These are phyloP conservation scores for Glaucomys volans DNA, from an alignment of 2,113 vertebrate species.

Conservation along the genomic window DNA sequence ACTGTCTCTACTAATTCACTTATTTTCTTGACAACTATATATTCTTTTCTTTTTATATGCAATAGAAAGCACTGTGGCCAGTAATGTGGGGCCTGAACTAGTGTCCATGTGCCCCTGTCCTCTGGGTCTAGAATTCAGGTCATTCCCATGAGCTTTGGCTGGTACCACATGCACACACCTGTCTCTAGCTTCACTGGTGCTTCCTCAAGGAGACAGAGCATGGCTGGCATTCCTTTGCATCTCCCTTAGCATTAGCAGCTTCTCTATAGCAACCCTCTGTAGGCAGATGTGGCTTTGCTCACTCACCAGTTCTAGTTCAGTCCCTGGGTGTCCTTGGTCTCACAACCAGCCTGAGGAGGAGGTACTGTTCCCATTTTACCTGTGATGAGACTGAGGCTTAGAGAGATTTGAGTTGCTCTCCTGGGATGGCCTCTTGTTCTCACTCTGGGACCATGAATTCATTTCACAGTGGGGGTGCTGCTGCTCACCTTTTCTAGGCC, in stretches of 20 bases:
- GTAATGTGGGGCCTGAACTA: neutral
- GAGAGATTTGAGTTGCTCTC: neutral
- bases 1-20: neutral
- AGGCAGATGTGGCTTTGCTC: neutral
- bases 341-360: neutral
- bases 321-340: neutral
- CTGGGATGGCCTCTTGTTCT: neutral
- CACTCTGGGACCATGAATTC: neutral
- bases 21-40: neutral
- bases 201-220: neutral
- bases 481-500: neutral
- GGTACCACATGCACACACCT: accelerated
- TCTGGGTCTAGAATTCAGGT: neutral
- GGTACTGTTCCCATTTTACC: neutral
- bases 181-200: neutral
- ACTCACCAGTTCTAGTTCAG: neutral
- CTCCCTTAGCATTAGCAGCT: neutral
- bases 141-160: neutral
- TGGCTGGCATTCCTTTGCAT: neutral
- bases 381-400: neutral
- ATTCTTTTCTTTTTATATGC: no score
- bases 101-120: neutral
- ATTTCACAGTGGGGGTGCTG: no score
- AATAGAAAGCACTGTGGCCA: neutral
- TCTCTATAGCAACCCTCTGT: neutral